A percentile compares a stretch with the other conserved stretches of the same genome.
These are phyloP conservation scores for Coenonympha glycerion DNA, from an alignment of 2,888 invertebrate species.

Conservation along the genomic window DNA sequence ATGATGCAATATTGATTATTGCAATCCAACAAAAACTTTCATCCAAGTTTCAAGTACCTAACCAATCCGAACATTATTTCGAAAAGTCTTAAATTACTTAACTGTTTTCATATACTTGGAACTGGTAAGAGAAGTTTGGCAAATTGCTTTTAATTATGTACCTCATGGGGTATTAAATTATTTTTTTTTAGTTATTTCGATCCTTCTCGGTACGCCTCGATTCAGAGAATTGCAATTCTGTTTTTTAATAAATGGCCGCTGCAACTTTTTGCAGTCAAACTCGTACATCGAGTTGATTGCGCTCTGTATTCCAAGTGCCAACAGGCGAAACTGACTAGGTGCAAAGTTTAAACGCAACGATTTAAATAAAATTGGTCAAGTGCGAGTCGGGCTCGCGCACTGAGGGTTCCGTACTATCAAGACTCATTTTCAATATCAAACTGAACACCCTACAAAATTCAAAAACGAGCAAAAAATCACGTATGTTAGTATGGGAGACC, in stretches of 20 bases:
- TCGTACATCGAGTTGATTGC: background rate
- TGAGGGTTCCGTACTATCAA: too few species aligned
- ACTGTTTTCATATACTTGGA: background rate
- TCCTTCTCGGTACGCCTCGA: conserved; percentile 1
- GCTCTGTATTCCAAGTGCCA: background rate
- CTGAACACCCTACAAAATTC: too few species aligned
- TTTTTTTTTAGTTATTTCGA: background rate
- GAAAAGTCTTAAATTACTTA: background rate
- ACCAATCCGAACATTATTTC: background rate
- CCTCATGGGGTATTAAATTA: too few species aligned
- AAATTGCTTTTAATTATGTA: background rate
- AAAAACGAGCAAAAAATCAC: too few species aligned
- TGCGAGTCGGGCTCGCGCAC: too few species aligned
- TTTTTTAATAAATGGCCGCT: background rate
- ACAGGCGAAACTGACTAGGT: background rate
- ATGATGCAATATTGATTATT: background rate
- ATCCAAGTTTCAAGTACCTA: background rate
- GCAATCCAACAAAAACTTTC: background rate
- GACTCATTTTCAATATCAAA: too few species aligned
- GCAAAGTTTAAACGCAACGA: too few species aligned
- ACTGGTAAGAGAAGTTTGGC: background rate
- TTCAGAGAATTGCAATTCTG: conserved; percentile 12
- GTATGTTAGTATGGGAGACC: too few species aligned
- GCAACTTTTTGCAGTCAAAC: background rate
- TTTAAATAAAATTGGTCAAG: too few species aligned